Evolutionary conservation across 2,797 vertebrate genomes (phyloP).

Genomic region (Mustela erminea): DNA sequence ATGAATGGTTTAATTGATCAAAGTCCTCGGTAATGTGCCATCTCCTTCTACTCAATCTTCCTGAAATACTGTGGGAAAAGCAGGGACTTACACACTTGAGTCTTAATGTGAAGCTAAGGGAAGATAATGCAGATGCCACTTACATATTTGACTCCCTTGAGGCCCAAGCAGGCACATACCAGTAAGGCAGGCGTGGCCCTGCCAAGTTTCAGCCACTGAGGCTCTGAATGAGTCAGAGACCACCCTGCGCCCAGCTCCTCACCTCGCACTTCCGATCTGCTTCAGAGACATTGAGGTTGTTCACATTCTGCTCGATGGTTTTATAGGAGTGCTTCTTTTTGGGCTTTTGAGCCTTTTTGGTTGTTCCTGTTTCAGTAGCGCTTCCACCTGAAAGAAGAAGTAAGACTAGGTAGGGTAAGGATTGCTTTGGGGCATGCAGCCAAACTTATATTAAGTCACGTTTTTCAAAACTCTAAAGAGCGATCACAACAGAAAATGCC

Average conservation of each 20-base stretch:
- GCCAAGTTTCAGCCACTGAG: neutral
- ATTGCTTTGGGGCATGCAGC: neutral
- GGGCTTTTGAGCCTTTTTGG: conserved; percentile 83
- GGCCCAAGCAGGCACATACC: neutral
- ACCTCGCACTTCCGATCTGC: conserved; percentile 92
- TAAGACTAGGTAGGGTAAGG: neutral
- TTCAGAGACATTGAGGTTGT: conserved; percentile 93
- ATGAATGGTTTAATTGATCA: neutral
- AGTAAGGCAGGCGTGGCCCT: neutral
- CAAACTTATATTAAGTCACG: neutral
- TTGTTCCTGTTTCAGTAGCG: conserved; percentile 82
- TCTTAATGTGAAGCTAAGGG: neutral
- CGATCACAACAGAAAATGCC: neutral
- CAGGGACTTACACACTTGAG: neutral
- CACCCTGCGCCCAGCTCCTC: neutral
- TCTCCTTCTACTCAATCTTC: neutral
- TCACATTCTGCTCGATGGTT: conserved; percentile 95
- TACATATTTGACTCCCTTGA: neutral
- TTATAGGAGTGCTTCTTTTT: conserved; percentile 90
- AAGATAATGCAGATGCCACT: neutral
- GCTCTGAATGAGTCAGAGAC: neutral
- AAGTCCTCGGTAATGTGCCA: conserved; percentile 1
- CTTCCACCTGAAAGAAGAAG: conserved; percentile 71
- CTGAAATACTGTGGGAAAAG: neutral
- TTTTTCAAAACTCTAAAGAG: conserved; percentile 13